phyloP scores from a whole-genome alignment of 2,797 vertebrate species.

The Scolopax rusticola region DNA sequence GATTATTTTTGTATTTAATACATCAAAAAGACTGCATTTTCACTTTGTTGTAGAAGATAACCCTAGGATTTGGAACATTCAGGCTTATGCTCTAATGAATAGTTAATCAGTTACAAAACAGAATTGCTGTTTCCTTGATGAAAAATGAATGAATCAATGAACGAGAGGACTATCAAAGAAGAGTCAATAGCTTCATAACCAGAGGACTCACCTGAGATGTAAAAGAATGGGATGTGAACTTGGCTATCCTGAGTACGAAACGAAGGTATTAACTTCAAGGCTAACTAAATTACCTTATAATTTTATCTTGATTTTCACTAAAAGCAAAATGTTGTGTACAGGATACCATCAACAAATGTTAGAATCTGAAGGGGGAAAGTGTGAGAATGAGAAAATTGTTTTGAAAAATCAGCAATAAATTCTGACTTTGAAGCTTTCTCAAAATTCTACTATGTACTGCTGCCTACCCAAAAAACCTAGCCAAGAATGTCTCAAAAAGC shows the following conservation, averaged over 20 bases:
- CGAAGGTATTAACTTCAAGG: not conserved
- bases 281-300: not conserved
- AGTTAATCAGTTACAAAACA: not conserved
- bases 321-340: not conserved
- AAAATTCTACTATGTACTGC: not conserved
- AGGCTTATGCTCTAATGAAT: not conserved
- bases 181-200: not conserved
- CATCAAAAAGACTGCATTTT: not conserved
- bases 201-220: not conserved
- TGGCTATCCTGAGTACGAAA: not conserved
- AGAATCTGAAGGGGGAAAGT: not conserved
- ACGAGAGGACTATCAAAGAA: not conserved
- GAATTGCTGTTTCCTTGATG: not conserved
- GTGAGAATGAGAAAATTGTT: not conserved
- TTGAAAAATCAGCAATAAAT: not conserved
- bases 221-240: not conserved
- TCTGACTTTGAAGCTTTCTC: not conserved
- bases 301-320: not conserved
- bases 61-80: not conserved
- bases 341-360: not conserved
- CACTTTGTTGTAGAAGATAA: not conserved
- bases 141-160: not conserved
- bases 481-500: not conserved
- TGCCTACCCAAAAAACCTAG: not conserved
- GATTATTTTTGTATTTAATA: not conserved